Conservation (phyloP, 2,888 invertebrate genomes). For the Trissoscelio sp. region DNA sequence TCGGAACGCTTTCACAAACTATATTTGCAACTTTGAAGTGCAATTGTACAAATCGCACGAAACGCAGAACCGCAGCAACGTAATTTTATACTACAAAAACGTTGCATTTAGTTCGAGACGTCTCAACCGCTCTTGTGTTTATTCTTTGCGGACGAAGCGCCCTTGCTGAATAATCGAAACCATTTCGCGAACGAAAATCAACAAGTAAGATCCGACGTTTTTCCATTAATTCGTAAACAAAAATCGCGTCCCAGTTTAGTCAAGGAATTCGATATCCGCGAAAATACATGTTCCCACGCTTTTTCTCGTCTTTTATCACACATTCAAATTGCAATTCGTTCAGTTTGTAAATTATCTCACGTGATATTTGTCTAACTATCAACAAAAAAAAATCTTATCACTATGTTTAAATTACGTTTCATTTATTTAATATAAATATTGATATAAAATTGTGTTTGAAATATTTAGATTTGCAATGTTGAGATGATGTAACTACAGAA, state of each 20-base stretch:
- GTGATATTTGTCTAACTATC: too few species aligned
- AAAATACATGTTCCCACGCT: too few species aligned
- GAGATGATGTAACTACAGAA: too few species aligned
- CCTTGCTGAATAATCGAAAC: constrained; percentile 33
- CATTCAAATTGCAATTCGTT: too few species aligned
- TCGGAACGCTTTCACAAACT: not conserved
- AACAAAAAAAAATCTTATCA: too few species aligned
- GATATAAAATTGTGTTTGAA: too few species aligned
- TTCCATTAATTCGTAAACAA: constrained; percentile 21
- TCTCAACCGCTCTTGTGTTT: not conserved
- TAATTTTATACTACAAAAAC: not conserved
- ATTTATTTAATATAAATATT: too few species aligned
- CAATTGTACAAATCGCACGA: not conserved
- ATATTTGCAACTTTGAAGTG: not conserved
- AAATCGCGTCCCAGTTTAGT: not conserved
- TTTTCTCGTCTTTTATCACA: too few species aligned
- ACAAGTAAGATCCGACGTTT: constrained; percentile 3
- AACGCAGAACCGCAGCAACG: not conserved
- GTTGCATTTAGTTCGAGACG: constrained; percentile 3
- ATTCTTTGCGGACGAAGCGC: not conserved
- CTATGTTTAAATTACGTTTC: too few species aligned
- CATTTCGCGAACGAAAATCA: constrained; percentile 17
- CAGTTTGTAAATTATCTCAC: too few species aligned
- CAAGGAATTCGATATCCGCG: not conserved
- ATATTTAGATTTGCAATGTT: too few species aligned